A percentile compares a stretch with the other conserved stretches of the same genome.
These are phyloP conservation scores for Stenolophus ochropezus DNA, from an alignment of 2,888 invertebrate genomes.

Conservation along the genomic window DNA sequence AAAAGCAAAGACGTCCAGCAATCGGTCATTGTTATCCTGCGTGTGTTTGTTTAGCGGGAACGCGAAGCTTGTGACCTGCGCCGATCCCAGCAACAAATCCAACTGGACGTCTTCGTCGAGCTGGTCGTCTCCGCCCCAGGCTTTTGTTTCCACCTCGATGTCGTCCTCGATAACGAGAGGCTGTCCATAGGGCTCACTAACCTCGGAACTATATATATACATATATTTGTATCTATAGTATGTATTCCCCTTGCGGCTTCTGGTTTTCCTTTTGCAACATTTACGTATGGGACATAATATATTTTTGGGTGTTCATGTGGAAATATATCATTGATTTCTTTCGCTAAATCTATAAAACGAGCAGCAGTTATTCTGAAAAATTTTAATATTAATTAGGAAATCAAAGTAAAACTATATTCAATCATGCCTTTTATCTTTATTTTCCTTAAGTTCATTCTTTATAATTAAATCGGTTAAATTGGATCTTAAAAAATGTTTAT, in stretches of 20 bases:
- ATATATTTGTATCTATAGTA: too few relatives aligned
- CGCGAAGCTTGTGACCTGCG: too few relatives aligned
- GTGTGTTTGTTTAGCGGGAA: too few relatives aligned
- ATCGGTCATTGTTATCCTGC: too few relatives aligned
- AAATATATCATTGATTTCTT: slow-evolving; percentile 1
- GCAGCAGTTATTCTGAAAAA: not conserved
- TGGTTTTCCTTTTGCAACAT: not conserved
- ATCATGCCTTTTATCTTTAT: not conserved
- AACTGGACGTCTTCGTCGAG: too few relatives aligned
- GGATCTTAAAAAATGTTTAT: not conserved
- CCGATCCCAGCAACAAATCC: too few relatives aligned
- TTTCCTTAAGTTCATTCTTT: not conserved
- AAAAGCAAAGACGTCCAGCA: too few relatives aligned
- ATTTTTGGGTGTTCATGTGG: slow-evolving; percentile 2
- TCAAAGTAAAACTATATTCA: not conserved
- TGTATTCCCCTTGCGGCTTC: not conserved
- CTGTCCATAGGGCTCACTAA: too few relatives aligned
- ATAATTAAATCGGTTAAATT: not conserved
- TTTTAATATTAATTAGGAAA: not conserved
- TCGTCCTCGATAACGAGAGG: too few relatives aligned
- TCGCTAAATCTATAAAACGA: not conserved
- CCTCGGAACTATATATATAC: too few relatives aligned
- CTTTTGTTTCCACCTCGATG: too few relatives aligned
- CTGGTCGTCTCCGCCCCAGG: too few relatives aligned
- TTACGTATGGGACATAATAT: not conserved